Conservation (phyloP, 1,140 invertebrate genomes). For the Drosophila truncata region DNA sequence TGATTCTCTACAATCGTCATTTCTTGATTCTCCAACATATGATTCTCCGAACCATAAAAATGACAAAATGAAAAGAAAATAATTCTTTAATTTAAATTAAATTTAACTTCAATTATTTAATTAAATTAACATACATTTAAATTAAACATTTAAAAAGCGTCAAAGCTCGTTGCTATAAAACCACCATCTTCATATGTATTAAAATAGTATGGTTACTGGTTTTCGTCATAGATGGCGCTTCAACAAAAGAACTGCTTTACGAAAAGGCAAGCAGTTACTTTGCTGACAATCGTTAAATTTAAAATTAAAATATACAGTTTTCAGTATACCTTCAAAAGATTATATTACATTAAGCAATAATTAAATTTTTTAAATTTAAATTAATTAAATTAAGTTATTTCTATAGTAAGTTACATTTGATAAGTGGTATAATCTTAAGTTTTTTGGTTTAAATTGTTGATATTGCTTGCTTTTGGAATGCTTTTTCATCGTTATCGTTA, state of each 20-base stretch:
- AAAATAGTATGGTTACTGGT: too few relatives aligned
- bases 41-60: too few relatives aligned
- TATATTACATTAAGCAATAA: background rate
- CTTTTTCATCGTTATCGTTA: slow-evolving; percentile 52
- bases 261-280: slow-evolving; percentile 3
- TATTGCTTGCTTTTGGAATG: slow-evolving; percentile 61
- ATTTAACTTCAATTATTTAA: too few relatives aligned
- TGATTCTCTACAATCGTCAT: too few relatives aligned
- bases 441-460: slow-evolving; percentile 3
- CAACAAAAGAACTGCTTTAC: background rate
- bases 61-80: too few relatives aligned
- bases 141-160: too few relatives aligned
- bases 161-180: too few relatives aligned
- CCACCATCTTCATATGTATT: too few relatives aligned
- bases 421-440: background rate
- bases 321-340: background rate
- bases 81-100: too few relatives aligned
- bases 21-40: too few relatives aligned
- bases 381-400: background rate
- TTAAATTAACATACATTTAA: too few relatives aligned
- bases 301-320: background rate
- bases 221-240: too few relatives aligned
- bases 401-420: background rate
- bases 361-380: background rate
- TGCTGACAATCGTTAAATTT: background rate